These are phyloP conservation scores for Cylas formicarius DNA, from an alignment of 1,140 invertebrate species.

Conservation along the genomic window DNA sequence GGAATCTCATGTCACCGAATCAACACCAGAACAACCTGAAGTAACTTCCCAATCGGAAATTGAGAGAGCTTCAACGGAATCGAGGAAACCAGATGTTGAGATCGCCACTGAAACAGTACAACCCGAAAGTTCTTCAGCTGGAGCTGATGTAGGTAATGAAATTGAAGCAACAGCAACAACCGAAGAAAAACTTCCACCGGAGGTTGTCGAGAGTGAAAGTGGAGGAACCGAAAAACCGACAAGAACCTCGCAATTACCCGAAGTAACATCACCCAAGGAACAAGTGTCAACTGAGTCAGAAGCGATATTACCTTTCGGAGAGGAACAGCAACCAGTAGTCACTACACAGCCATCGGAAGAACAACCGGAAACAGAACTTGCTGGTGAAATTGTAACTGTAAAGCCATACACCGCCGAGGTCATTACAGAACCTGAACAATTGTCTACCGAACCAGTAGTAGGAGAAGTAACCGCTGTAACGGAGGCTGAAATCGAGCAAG, in stretches of 20 bases:
- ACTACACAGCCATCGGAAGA: no score
- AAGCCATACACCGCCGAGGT: no score
- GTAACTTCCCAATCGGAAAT: slow-evolving; percentile 1
- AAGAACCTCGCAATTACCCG: no score
- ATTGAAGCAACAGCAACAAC: neutral
- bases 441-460: slow-evolving; percentile 1
- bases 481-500: slow-evolving; percentile 10
- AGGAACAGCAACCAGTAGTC: neutral
- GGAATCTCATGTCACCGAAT: slow-evolving; percentile 13
- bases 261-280: no score
- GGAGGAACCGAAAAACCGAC: slow-evolving; percentile 4
- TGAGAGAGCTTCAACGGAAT: neutral
- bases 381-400: neutral
- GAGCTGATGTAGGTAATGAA: slow-evolving; percentile 6
- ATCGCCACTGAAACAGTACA: no score
- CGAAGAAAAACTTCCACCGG: neutral
- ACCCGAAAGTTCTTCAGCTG: no score
- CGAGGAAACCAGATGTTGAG: neutral
- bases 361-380: no score
- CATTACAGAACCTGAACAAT: slow-evolving; percentile 11
- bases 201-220: neutral
- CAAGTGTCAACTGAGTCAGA: neutral
- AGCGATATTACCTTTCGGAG: neutral
- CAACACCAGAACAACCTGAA: slow-evolving; percentile 6
- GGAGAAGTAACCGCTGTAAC: slow-evolving; percentile 5